phyloP scores from a whole-genome alignment of 2,113 vertebrate species.

The Uropsilus gracilis region DNA sequence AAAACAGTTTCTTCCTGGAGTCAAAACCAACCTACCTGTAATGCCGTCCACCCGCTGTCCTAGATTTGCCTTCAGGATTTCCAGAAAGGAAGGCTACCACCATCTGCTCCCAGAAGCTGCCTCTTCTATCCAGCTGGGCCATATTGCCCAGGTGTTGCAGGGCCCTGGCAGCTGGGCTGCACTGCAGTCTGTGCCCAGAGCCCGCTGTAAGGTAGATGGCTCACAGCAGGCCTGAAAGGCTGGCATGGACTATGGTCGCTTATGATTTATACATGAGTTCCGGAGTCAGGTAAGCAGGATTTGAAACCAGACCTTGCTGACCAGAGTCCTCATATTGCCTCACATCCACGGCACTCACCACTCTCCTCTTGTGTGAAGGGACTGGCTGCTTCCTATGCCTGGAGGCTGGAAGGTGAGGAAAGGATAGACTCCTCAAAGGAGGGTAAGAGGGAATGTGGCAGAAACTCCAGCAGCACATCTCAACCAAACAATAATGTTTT shows the following conservation, averaged over 20 bases:
- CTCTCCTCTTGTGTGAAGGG: neutral
- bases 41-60: neutral
- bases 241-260: neutral
- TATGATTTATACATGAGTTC: neutral
- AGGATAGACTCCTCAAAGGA: conserved; percentile 21
- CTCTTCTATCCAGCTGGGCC: neutral
- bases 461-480: neutral
- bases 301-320: neutral
- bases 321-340: neutral
- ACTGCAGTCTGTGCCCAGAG: neutral
- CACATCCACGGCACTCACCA: no score
- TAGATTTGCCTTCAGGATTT: conserved; percentile 20
- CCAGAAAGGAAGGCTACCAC: conserved; percentile 2
- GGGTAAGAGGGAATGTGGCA: conserved; percentile 4
- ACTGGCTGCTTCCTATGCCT: neutral
- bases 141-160: neutral
- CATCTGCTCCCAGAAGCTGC: neutral
- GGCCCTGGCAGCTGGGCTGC: neutral
- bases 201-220: neutral
- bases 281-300: neutral
- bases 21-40: neutral
- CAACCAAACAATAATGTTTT: conserved; percentile 54
- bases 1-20: neutral
- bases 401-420: neutral
- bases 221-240: neutral